Conservation (phyloP, 1,140 invertebrate genomes). For the Delia radicum region DNA sequence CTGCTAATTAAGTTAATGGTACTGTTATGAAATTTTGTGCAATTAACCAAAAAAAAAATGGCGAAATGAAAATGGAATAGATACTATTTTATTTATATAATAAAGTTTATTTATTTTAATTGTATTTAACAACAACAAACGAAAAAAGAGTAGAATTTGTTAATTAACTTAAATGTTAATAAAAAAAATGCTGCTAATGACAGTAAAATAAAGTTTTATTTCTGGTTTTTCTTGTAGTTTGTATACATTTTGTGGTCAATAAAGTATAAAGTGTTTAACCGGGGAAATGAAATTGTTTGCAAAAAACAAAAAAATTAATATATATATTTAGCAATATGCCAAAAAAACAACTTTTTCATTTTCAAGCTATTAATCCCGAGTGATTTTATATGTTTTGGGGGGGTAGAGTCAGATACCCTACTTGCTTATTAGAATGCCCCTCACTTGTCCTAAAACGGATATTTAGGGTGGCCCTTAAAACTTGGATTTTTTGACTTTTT, state of each 20-base stretch:
- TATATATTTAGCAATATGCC: too few relatives aligned
- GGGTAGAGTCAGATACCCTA: too few relatives aligned
- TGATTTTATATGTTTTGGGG: too few relatives aligned
- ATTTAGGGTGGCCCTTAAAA: too few relatives aligned
- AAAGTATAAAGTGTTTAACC: not conserved
- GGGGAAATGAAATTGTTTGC: not conserved
- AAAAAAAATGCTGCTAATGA: not conserved
- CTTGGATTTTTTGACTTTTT: too few relatives aligned
- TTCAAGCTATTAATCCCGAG: too few relatives aligned
- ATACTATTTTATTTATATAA: conserved; percentile 8
- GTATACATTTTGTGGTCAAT: conserved; percentile 10
- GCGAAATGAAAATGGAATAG: not conserved
- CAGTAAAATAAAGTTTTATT: conserved; percentile 7
- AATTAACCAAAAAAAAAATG: not conserved
- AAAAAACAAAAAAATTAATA: not conserved
- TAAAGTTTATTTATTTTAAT: not conserved
- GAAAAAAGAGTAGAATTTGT: not conserved
- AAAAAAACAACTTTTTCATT: too few relatives aligned
- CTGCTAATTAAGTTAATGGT: not conserved
- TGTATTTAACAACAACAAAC: not conserved
- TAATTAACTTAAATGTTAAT: not conserved
- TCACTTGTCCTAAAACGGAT: too few relatives aligned
- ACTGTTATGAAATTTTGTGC: not conserved
- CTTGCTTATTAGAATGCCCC: too few relatives aligned
- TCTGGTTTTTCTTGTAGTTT: not conserved